Percentiles rank a stretch among this genome's conserved stretches.
Evolutionary conservation across 2,797 vertebrate genomes (phyloP).

Genomic region (Nyctibius grandis): DNA sequence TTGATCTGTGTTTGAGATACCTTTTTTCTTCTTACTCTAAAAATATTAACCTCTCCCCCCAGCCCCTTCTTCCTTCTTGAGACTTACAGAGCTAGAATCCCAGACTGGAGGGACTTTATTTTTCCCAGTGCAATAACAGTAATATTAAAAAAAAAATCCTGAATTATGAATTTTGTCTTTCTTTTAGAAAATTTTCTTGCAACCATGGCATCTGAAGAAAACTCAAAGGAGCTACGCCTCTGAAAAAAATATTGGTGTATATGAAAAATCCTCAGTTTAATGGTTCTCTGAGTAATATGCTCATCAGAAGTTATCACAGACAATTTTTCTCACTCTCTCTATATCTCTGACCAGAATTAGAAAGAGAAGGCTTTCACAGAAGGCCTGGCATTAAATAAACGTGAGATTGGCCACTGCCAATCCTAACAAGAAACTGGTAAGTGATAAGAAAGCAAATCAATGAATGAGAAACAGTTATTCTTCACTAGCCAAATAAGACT

Average conservation of each 20-base stretch:
- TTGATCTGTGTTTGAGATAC: not conserved
- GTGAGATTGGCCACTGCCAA: not conserved
- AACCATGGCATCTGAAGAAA: not conserved
- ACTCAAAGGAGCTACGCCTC: not conserved
- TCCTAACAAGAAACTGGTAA: not conserved
- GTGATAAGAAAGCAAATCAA: not conserved
- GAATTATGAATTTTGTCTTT: not conserved
- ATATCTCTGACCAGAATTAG: not conserved
- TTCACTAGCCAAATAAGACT: not conserved
- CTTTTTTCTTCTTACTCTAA: not conserved
- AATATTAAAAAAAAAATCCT: not conserved
- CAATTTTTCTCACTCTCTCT: not conserved
- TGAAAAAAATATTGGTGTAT: not conserved
- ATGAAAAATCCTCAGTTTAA: not conserved
- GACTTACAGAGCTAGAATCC: not conserved
- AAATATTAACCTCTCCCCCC: not conserved
- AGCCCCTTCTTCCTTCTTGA: not conserved
- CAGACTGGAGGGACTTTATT: not conserved
- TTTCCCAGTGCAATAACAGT: not conserved
- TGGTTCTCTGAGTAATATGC: not conserved
- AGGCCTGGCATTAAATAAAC: not conserved
- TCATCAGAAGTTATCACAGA: not conserved
- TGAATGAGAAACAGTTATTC: not conserved
- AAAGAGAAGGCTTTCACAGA: not conserved
- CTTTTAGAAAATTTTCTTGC: not conserved